Evolutionary conservation across 2,888 invertebrate genomes (phyloP), one percentile per base, ranked within the genome.

Genomic region (Xanthostigma xanthostigma): DNA sequence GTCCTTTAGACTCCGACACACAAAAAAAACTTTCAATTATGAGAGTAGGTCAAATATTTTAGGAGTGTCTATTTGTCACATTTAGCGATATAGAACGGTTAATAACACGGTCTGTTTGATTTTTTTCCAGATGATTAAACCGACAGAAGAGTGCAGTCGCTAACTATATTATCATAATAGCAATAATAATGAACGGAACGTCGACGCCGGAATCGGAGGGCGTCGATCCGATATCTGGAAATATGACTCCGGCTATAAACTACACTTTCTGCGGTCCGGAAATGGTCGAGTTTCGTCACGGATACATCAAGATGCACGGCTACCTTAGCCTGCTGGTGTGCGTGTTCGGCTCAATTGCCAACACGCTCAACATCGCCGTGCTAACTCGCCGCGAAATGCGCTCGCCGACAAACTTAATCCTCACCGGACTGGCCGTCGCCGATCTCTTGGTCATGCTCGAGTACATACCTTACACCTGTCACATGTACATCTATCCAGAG

Each of bases 391-490:
- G 84, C 35, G 90, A 93, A 65, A 94, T 95, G 92, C 72, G 78
- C 53, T 89, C 90, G 50, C 84, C 94, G 3, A 94, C 92, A 34
- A 95, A 95, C 69, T 81, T 87, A 46, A 91, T 95, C 50, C 77
- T 95, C 39, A 91, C 91, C 0, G 89, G 87, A 6, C 72, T 91
- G 35, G 95, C 95, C 0, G 81, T 93, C 9, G 90, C 94, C 12
- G 95, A 95, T 64, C 75, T 95, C 36, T 74, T 92, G n/a, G 93
- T 94, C 12, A 94, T 95, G 84, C 73, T 94, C 58, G 91, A 91
- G 59, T 95, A 94, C 66, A 85, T 95, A 53, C 93, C 94, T 0
- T 93, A 87, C 64, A 83, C 86, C 2, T 75, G 85, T 47, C 87
- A 90, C 64, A 81, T 81, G 64, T 86, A 84, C 59, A 75, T 89